These are phyloP conservation scores for Phaethon lepturus DNA, from an alignment of 2,113 vertebrate genomes.

Conservation along the genomic window DNA sequence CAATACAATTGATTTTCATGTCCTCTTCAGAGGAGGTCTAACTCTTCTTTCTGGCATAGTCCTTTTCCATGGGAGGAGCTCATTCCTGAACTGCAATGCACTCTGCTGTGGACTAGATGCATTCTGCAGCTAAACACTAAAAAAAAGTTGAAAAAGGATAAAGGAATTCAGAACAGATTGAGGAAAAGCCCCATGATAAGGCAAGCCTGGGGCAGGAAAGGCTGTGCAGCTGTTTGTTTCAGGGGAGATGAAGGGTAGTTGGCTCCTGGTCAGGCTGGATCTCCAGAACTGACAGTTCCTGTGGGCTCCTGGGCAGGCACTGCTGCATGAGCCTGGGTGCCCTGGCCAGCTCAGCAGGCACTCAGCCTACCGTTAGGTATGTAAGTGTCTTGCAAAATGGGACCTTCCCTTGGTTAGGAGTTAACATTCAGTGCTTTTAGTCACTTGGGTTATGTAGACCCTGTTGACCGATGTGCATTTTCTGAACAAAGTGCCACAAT, in stretches of 20 bases:
- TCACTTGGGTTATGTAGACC: neutral
- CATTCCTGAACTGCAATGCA: neutral
- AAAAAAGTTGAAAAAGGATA: neutral
- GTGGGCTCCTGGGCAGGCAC: neutral
- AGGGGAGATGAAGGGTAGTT: neutral
- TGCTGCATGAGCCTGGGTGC: neutral
- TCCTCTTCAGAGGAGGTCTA: neutral
- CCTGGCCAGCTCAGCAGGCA: neutral
- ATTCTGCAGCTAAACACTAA: neutral
- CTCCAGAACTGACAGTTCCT: neutral
- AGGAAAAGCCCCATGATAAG: neutral
- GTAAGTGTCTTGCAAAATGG: neutral
- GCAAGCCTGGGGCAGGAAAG: neutral
- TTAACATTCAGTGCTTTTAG: neutral
- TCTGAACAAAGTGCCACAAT: neutral
- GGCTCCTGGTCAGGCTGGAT: neutral
- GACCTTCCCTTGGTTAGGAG: neutral
- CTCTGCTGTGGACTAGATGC: neutral
- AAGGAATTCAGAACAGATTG: neutral
- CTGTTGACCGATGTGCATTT: neutral
- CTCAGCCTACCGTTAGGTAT: neutral
- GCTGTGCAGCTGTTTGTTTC: neutral
- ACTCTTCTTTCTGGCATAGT: neutral
- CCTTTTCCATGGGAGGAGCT: neutral
- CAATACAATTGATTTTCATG: neutral